These are phyloP conservation scores for Notocelia uddmanniana DNA, from an alignment of 2,888 invertebrate genomes.

Conservation along the genomic window DNA sequence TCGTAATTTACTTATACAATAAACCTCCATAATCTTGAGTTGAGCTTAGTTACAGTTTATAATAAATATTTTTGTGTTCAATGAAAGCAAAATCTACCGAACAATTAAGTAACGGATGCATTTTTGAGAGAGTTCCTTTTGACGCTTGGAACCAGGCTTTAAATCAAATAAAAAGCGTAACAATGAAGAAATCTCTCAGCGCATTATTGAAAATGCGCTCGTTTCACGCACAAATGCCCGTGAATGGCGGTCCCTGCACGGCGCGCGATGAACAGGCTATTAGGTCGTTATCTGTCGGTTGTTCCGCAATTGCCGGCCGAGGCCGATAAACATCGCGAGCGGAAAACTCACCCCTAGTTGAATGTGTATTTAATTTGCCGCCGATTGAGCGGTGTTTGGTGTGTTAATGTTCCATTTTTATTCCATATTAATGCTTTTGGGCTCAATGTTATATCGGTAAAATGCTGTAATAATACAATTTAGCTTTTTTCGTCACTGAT, in stretches of 20 bases:
- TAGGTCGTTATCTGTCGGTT: constrained; percentile 39
- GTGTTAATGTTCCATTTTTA: constrained; percentile 1
- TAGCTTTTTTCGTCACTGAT: too few species aligned
- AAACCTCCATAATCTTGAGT: too few species aligned
- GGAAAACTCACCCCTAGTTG: not conserved
- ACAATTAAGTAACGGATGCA: not conserved
- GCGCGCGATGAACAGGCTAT: constrained; percentile 16
- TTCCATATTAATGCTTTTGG: constrained; percentile 3
- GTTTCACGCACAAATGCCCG: constrained; percentile 15
- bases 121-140: not conserved
- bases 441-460: not conserved
- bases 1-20: too few species aligned
- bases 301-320: constrained; percentile 35
- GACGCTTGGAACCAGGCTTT: not conserved
- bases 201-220: constrained; percentile 5
- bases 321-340: constrained; percentile 31
- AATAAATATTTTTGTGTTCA: not conserved
- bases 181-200: not conserved
- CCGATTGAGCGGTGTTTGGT: constrained; percentile 22
- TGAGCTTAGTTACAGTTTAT: not conserved
- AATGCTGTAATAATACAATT: too few species aligned
- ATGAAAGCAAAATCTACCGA: too few species aligned
- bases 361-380: constrained; percentile 37
- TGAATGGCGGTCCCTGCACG: constrained; percentile 1
- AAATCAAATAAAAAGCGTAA: constrained; percentile 15